Evolutionary conservation across 2,888 invertebrate genomes (phyloP).

Genomic region (Cheiracanthium punctorium): DNA sequence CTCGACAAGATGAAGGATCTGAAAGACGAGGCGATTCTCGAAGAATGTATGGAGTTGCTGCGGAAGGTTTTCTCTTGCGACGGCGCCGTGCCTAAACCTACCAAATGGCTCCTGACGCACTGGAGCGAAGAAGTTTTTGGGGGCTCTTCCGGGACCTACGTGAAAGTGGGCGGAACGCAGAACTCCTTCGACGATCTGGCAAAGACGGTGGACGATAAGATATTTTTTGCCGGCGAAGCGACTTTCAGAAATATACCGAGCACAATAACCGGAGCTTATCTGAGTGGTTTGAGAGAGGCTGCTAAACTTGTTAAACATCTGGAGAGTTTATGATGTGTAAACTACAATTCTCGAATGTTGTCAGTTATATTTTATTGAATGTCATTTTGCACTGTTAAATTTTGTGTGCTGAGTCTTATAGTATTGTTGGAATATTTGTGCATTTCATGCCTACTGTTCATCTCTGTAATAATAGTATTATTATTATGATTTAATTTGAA

Average conservation of each 20-base stretch:
- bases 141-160: slow-evolving; percentile 77
- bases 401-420: no score
- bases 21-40: slow-evolving; percentile 76
- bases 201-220: slow-evolving; percentile 75
- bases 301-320: slow-evolving; percentile 73
- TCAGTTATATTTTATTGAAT: no score
- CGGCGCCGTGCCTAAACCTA: slow-evolving; percentile 75
- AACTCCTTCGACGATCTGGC: slow-evolving; percentile 76
- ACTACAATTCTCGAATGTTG: no score
- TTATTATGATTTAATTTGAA: no score
- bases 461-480: no score
- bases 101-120: slow-evolving; percentile 76
- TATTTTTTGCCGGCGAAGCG: slow-evolving; percentile 78
- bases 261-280: slow-evolving; percentile 76
- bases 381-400: no score
- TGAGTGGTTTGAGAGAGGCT: slow-evolving; percentile 76
- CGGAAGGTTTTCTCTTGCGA: slow-evolving; percentile 75
- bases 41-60: slow-evolving; percentile 75
- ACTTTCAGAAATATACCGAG: slow-evolving; percentile 54
- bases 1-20: slow-evolving; percentile 75
- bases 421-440: no score
- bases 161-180: slow-evolving; percentile 76
- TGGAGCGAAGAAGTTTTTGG: slow-evolving; percentile 76
- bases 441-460: no score
- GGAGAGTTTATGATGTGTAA: background rate